Evolutionary conservation across 2,113 vertebrate species (phyloP).

Genomic region (Dicrurus megarhynchus): DNA sequence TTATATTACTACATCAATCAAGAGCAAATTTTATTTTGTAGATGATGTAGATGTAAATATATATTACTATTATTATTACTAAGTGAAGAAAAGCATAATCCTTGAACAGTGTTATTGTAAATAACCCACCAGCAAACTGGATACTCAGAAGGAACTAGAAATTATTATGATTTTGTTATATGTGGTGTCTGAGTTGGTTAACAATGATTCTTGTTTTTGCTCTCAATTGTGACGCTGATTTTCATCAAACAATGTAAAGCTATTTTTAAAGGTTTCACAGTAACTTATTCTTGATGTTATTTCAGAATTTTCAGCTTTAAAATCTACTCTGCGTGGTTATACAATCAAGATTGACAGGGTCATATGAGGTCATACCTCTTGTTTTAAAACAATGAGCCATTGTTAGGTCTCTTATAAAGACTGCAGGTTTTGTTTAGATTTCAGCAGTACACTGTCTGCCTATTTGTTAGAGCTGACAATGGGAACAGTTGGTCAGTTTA

Average conservation of each 20-base stretch:
- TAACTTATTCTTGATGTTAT: slow-evolving; percentile 26
- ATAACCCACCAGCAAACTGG: background rate
- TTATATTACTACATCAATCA: background rate
- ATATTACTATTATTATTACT: background rate
- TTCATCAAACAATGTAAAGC: slow-evolving; percentile 20
- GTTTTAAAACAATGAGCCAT: slow-evolving; percentile 68
- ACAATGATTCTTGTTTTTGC: background rate
- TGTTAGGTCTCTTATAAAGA: slow-evolving; percentile 41
- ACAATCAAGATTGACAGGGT: slow-evolving; percentile 40
- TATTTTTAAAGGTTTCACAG: slow-evolving; percentile 40
- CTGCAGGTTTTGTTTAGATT: slow-evolving; percentile 68
- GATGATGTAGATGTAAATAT: background rate
- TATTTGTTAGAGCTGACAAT: slow-evolving; percentile 61
- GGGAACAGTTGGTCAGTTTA: slow-evolving; percentile 24
- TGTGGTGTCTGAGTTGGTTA: background rate
- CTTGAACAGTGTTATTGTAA: background rate
- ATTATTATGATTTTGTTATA: background rate
- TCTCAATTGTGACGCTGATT: background rate
- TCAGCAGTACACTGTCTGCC: slow-evolving; percentile 55
- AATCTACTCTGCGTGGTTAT: slow-evolving; percentile 28
- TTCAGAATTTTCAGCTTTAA: slow-evolving; percentile 49
- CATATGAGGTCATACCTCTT: slow-evolving; percentile 64
- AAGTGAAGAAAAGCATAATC: background rate
- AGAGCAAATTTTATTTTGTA: background rate
- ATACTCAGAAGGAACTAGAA: background rate